Base-by-base conservation (phyloP, 2,797 vertebrate species). In the Triplophysa bombifrons region DNA sequence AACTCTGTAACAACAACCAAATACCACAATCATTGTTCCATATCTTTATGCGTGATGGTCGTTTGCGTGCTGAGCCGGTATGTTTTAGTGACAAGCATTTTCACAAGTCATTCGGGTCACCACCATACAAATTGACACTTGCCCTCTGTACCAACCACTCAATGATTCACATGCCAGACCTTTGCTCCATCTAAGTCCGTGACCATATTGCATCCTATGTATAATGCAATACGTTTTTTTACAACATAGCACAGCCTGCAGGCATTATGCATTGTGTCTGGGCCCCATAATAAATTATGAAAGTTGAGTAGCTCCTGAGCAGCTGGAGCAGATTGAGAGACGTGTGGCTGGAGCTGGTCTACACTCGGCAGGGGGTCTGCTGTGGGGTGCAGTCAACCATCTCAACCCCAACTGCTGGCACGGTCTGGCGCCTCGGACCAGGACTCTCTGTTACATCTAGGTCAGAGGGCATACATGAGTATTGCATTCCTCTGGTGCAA, bases 281-380 rank as follows among this genome's bases (percentile, higher is more conserved):
- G 83, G 82, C 85, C 75, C 75, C 58, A 84, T 86, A 85, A 92
- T 93, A 90, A 94, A 93, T 94, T 93, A 94, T 94, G 90, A 92
- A 93, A 86, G 79, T 84, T 84, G 85, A 91, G 87, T 90, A 78
- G 61, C 41, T 88, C 88, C 81, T 75, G 79, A 80, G 85, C 88
- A 88, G 87, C 86, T 87, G 85, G 71, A 67, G 84, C 73, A 84
- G 76, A 88, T 84, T 76, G 81, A 86, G 87, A 89, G 90, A 89
- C 86, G 89, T 87, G 85, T 82, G 80, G 83, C 85, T 46, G 86
- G 82, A 83, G 88, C 84, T 74, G 86, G 68, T 68, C 78, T 86
- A 77, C 74, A 78, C 88, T 85, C 72, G 80, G 85, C 66, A 68
- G 71, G 74, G 64, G 70, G 69, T 69, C 76, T 65, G 82, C 55